Evolutionary conservation across 23 tunicate genomes (phyloP).

Genomic region (Corella eumyota): DNA sequence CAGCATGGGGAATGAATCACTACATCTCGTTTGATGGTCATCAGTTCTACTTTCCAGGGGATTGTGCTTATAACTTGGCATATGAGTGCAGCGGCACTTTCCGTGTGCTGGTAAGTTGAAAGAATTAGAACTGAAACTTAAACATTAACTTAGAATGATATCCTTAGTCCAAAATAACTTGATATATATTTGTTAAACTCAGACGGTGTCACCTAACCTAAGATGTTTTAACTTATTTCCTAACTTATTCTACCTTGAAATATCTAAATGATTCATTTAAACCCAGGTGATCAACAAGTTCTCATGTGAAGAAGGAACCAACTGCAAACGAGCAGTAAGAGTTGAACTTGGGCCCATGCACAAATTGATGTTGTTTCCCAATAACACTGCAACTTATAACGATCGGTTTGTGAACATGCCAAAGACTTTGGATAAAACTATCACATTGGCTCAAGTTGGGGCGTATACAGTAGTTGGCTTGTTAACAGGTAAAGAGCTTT

Average conservation of each 20-base stretch:
- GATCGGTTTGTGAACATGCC: slow-evolving; percentile 51
- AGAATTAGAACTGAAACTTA: not conserved
- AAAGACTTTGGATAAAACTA: slow-evolving; percentile 49
- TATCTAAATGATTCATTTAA: too few species aligned
- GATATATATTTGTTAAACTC: too few species aligned
- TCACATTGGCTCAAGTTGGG: slow-evolving; percentile 59
- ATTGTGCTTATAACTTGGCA: slow-evolving; percentile 57
- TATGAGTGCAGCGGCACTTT: slow-evolving; percentile 44
- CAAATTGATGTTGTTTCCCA: slow-evolving; percentile 45
- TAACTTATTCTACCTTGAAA: too few species aligned
- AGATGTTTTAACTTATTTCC: too few species aligned
- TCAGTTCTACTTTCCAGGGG: slow-evolving; percentile 69
- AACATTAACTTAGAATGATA: not conserved
- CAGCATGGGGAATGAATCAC: slow-evolving; percentile 54
- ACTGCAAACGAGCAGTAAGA: slow-evolving; percentile 55
- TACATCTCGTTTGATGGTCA: slow-evolving; percentile 78
- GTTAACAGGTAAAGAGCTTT: slow-evolving; percentile 25
- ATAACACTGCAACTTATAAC: slow-evolving; percentile 67
- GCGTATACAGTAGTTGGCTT: slow-evolving; percentile 65
- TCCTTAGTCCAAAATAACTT: too few species aligned
- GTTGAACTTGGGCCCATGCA: slow-evolving; percentile 49
- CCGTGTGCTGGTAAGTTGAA: slow-evolving; percentile 52
- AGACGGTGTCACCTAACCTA: too few species aligned
- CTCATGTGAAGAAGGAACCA: too few species aligned
- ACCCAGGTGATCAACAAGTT: slow-evolving; percentile 71